Conservation (phyloP, 2,113 vertebrate genomes). For the Brachirus orientalis region DNA sequence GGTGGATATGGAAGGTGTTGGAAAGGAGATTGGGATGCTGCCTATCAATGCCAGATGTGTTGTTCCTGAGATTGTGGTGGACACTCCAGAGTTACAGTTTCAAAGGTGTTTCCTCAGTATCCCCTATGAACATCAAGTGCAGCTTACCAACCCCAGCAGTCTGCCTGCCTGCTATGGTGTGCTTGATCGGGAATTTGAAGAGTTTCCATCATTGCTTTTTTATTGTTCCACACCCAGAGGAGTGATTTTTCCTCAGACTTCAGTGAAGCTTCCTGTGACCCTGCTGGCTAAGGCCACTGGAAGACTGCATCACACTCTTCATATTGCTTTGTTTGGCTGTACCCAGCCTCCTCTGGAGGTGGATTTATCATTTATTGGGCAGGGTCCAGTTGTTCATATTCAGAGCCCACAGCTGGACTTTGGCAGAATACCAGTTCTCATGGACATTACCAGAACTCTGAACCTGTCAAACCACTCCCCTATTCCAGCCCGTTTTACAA, state of each 20-base stretch:
- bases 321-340: constrained; percentile 81
- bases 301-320: constrained; percentile 36
- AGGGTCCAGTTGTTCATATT: constrained; percentile 83
- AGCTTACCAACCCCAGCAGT: constrained; percentile 78
- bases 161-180: constrained; percentile 82
- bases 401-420: constrained; percentile 79
- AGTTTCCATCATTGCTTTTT: constrained; percentile 67
- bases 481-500: constrained; percentile 81
- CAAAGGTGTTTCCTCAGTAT: constrained; percentile 84
- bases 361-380: constrained; percentile 76
- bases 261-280: constrained; percentile 75
- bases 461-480: constrained; percentile 84
- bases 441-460: constrained; percentile 77
- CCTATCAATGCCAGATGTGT: constrained; percentile 87
- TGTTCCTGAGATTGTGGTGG: constrained; percentile 79
- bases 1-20: constrained; percentile 86
- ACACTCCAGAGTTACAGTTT: constrained; percentile 76
- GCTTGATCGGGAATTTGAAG: constrained; percentile 78
- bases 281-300: constrained; percentile 77
- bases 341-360: constrained; percentile 73
- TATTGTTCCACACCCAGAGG: constrained; percentile 80
- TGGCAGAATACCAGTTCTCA: constrained; percentile 83
- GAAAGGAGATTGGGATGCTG: constrained; percentile 82
- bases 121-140: constrained; percentile 70
- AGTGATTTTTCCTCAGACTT: constrained; percentile 76